Conservation (phyloP, 2,113 vertebrate species). For the Urocitellus parryii region DNA sequence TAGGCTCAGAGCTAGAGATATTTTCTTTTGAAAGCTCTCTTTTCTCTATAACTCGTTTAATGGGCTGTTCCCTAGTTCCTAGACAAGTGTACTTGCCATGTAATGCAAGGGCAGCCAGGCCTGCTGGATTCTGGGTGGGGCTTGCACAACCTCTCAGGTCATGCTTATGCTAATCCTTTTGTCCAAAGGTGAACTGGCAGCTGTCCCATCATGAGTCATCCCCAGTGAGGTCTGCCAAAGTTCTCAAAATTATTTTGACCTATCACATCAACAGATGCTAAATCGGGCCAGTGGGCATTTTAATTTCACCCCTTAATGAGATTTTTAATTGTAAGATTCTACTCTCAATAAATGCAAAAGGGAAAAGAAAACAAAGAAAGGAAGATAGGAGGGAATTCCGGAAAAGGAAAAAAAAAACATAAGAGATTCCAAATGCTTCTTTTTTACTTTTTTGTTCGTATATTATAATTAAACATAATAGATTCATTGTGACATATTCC, state of each 20-base stretch:
- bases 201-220: conserved; percentile 16
- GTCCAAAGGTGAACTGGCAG: conserved; percentile 52
- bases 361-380: neutral
- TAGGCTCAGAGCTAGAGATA: neutral
- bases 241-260: conserved; percentile 55
- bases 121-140: conserved; percentile 54
- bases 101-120: conserved; percentile 41
- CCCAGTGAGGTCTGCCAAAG: conserved; percentile 65
- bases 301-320: conserved; percentile 2
- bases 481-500: neutral
- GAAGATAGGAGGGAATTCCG: no score
- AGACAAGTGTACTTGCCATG: neutral
- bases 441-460: neutral
- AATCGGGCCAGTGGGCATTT: neutral
- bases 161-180: conserved; percentile 62
- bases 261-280: conserved; percentile 12
- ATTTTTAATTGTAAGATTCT: conserved; percentile 40
- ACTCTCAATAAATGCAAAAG: conserved; percentile 14
- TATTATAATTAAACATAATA: neutral
- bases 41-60: conserved; percentile 29
- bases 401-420: neutral
- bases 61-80: neutral
- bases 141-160: conserved; percentile 9
- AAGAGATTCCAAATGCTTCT: conserved; percentile 22
- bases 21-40: conserved; percentile 35